These are phyloP conservation scores for Lycodopsis pacificus DNA, from an alignment of 2,797 vertebrate genomes.

Conservation along the genomic window DNA sequence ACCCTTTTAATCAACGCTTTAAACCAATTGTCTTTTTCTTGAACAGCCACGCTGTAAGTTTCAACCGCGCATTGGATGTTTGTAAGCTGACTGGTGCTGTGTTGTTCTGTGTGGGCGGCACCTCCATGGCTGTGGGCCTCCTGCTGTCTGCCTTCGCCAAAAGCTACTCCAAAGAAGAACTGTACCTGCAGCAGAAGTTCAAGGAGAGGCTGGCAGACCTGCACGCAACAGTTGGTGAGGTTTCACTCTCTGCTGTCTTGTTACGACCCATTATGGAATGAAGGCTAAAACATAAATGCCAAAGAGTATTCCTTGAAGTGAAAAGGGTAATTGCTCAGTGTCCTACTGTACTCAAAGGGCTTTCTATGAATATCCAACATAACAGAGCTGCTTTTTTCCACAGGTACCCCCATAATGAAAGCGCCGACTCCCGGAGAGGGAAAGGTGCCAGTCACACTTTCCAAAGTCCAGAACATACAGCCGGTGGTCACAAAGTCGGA, in stretches of 20 bases:
- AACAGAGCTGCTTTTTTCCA: constrained; percentile 29
- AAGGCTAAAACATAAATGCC: not conserved
- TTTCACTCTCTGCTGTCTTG: not conserved
- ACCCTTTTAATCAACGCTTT: not conserved
- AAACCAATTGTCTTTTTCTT: constrained; percentile 74
- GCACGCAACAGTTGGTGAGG: constrained; percentile 86
- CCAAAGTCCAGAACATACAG: constrained; percentile 96
- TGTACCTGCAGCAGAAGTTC: constrained; percentile 94
- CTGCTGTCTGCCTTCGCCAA: constrained; percentile 93
- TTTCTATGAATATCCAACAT: not conserved
- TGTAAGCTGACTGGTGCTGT: constrained; percentile 95
- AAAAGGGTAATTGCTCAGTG: not conserved
- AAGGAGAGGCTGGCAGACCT: constrained; percentile 93
- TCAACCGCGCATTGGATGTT: constrained; percentile 92
- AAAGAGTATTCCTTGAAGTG: not conserved
- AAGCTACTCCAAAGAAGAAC: constrained; percentile 95
- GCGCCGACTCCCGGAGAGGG: constrained; percentile 91
- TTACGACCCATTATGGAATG: not conserved
- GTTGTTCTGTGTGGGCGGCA: constrained; percentile 94
- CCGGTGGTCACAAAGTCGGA: constrained; percentile 84
- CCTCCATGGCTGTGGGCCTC: constrained; percentile 90
- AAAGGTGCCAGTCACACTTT: constrained; percentile 95
- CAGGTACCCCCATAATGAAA: constrained; percentile 88
- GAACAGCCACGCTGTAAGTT: constrained; percentile 89
- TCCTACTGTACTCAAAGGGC: not conserved